A percentile compares a stretch with the other conserved stretches of the same genome.
phyloP scores from a whole-genome alignment of 2,113 vertebrate genomes.

The Origma solitaria region DNA sequence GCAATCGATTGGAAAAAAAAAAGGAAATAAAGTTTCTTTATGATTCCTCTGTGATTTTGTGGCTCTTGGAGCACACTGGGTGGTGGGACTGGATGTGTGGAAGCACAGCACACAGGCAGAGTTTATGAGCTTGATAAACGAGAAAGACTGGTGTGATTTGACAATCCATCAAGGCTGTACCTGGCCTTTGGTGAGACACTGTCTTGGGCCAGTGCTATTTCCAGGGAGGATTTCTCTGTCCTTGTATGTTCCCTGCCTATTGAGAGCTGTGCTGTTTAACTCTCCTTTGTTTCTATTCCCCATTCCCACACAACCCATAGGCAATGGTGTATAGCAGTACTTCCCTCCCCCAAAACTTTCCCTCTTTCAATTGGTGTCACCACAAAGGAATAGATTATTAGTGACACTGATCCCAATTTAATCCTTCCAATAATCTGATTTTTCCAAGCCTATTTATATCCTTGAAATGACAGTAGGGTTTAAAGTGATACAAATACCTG shows the following conservation, averaged over 20 bases:
- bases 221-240: neutral
- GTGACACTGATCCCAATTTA: conserved; percentile 56
- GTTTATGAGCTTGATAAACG: neutral
- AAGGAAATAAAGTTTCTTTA: neutral
- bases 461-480: conserved; percentile 26
- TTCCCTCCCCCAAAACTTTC: conserved; percentile 33
- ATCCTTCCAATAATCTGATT: conserved; percentile 63
- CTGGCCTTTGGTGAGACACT: neutral
- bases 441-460: conserved; percentile 61
- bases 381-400: conserved; percentile 40
- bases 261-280: neutral
- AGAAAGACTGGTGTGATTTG: neutral
- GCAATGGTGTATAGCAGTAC: neutral
- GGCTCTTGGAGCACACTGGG: accelerated
- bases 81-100: neutral
- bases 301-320: neutral
- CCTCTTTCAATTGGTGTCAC: neutral
- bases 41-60: neutral
- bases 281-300: neutral
- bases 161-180: neutral
- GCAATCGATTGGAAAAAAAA: neutral
- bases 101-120: neutral
- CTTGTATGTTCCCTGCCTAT: neutral
- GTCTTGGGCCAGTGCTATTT: neutral
- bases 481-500: conserved; percentile 27